These are phyloP conservation scores for Brachionus plicatilis DNA, from an alignment of 1,140 invertebrate species.

Conservation along the genomic window DNA sequence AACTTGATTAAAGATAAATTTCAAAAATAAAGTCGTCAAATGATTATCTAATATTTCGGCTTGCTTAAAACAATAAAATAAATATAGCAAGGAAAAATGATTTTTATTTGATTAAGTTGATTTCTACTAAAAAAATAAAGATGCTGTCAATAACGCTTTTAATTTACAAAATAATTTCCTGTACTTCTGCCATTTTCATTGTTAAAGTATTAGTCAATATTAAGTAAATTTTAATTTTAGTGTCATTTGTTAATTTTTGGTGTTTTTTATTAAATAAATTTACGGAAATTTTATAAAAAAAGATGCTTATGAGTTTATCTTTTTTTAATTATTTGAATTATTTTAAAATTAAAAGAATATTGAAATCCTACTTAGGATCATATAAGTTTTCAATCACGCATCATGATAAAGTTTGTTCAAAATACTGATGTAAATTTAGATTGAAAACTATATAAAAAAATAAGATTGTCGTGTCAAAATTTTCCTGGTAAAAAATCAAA, in stretches of 20 bases:
- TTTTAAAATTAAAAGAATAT: too few species aligned
- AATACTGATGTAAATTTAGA: background rate
- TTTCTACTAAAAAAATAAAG: background rate
- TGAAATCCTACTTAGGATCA: too few species aligned
- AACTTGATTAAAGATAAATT: background rate
- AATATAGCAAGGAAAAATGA: background rate
- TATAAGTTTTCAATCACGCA: too few species aligned
- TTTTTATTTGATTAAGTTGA: background rate
- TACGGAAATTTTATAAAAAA: too few species aligned
- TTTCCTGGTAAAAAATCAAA: background rate
- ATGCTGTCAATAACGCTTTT: background rate
- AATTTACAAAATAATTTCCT: background rate
- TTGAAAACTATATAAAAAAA: background rate
- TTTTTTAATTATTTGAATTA: too few species aligned
- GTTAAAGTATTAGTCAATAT: background rate
- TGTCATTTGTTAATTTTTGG: too few species aligned
- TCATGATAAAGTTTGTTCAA: background rate
- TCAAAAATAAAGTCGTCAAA: background rate
- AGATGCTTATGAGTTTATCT: too few species aligned
- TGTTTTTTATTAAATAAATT: too few species aligned
- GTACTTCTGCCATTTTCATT: background rate
- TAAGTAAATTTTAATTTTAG: too few species aligned
- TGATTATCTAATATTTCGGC: too few species aligned
- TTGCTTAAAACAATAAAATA: background rate
- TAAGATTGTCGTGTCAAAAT: background rate